phyloP scores from a whole-genome alignment of 2,797 vertebrate genomes.

The Sebastes nivosus region DNA sequence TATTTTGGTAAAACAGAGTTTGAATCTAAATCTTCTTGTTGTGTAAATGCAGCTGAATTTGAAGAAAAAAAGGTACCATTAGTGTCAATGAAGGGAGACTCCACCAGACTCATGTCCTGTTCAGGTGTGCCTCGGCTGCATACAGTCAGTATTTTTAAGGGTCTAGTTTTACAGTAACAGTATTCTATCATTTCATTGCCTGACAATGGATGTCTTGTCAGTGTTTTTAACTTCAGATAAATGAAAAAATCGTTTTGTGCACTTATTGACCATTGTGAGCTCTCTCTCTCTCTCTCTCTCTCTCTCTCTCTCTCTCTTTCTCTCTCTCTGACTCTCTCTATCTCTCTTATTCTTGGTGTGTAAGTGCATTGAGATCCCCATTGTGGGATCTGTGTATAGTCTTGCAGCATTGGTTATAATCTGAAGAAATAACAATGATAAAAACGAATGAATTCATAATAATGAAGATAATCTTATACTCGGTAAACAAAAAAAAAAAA shows the following conservation, averaged over 20 bases:
- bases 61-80: not conserved
- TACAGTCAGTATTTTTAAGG: slow-evolving; percentile 86
- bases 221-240: slow-evolving; percentile 84
- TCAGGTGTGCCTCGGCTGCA: slow-evolving; percentile 77
- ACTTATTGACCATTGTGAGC: slow-evolving; percentile 95
- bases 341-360: slow-evolving; percentile 86
- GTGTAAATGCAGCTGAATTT: slow-evolving; percentile 34
- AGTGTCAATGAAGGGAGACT: not conserved
- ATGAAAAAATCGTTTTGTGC: slow-evolving; percentile 87
- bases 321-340: not conserved
- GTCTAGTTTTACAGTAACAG: slow-evolving; percentile 95
- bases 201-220: slow-evolving; percentile 93
- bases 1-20: not conserved
- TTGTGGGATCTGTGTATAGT: slow-evolving; percentile 89
- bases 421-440: slow-evolving; percentile 80
- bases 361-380: slow-evolving; percentile 93
- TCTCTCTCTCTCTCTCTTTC: slow-evolving; percentile 20
- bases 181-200: slow-evolving; percentile 93
- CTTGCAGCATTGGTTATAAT: slow-evolving; percentile 92
- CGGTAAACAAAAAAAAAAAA: slow-evolving; percentile 65
- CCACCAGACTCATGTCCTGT: slow-evolving; percentile 57
- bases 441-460: slow-evolving; percentile 72
- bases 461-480: slow-evolving; percentile 85
- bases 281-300: slow-evolving; percentile 50
- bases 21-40: not conserved